These are phyloP conservation scores for Origma solitaria DNA, from an alignment of 2,113 vertebrate species.

Conservation along the genomic window DNA sequence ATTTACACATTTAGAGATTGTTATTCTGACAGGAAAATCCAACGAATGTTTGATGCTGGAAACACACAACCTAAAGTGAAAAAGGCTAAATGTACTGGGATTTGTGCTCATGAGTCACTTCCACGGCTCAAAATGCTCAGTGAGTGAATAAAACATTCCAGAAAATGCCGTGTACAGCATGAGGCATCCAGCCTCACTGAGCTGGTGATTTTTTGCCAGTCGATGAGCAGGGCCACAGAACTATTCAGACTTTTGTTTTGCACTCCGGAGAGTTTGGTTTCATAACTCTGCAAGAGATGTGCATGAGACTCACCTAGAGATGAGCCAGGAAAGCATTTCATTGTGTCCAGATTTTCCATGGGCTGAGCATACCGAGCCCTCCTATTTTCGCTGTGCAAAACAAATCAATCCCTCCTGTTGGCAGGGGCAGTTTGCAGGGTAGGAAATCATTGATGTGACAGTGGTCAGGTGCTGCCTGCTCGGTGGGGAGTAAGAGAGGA, in stretches of 20 bases:
- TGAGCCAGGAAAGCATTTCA: background rate
- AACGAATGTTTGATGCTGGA: background rate
- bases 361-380: background rate
- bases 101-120: conserved; percentile 38
- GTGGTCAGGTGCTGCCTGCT: background rate
- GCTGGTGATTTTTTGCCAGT: background rate
- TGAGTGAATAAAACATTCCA: conserved; percentile 49
- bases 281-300: background rate
- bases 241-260: background rate
- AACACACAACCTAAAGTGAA: background rate
- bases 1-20: background rate
- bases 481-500: background rate
- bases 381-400: background rate
- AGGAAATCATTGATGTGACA: background rate
- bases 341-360: background rate
- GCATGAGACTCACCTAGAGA: conserved; percentile 9
- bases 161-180: background rate
- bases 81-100: background rate
- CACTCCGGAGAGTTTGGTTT: background rate
- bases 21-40: background rate
- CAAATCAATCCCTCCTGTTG: background rate
- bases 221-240: background rate
- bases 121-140: conserved; percentile 26
- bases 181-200: background rate
- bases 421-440: background rate